phyloP scores from a whole-genome alignment of 1,140 invertebrate species.

The Diorhabda sublineata region DNA sequence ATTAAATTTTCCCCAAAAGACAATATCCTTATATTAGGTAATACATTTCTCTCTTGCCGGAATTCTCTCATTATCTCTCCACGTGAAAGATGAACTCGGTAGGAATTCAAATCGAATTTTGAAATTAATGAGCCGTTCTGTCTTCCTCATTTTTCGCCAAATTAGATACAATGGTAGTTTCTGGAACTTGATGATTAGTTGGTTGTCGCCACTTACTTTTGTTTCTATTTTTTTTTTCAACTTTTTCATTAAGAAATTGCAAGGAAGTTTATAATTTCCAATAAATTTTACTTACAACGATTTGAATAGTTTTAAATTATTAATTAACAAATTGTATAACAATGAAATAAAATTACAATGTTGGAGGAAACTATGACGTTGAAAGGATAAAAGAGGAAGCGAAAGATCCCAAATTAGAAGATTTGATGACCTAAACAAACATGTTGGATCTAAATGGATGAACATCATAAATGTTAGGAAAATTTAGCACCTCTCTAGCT shows the following conservation, averaged over 20 bases:
- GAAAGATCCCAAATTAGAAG: too few species aligned
- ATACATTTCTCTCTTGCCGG: constrained; percentile 36
- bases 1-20: constrained; percentile 37
- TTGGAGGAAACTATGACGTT: too few species aligned
- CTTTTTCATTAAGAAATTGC: background rate
- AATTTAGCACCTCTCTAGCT: too few species aligned
- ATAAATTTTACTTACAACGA: too few species aligned
- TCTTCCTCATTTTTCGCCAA: constrained; percentile 22
- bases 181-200: constrained; percentile 10
- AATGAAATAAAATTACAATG: too few species aligned
- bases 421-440: too few species aligned
- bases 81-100: constrained; percentile 30
- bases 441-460: too few species aligned
- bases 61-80: constrained; percentile 40
- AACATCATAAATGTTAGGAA: too few species aligned
- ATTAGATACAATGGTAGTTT: constrained; percentile 14
- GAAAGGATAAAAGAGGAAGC: too few species aligned
- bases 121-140: constrained; percentile 31
- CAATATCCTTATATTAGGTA: constrained; percentile 42
- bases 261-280: too few species aligned
- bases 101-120: constrained; percentile 36
- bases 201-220: background rate
- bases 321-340: too few species aligned
- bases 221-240: background rate
- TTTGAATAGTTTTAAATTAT: too few species aligned